These are phyloP conservation scores for Andricus quercusramuli DNA, from an alignment of 2,888 invertebrate species.

Conservation along the genomic window DNA sequence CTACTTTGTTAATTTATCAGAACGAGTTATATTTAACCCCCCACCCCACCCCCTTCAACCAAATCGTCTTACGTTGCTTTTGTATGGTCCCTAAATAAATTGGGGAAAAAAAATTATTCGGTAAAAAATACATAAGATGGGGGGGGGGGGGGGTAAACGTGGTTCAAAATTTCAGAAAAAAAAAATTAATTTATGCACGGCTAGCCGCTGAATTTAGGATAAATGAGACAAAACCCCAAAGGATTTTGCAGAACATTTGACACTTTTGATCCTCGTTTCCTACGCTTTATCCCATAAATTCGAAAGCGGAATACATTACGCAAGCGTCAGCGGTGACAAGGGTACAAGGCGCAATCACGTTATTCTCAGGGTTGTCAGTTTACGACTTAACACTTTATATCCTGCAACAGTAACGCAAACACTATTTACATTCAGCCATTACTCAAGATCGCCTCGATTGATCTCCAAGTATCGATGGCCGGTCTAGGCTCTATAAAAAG, in stretches of 20 bases:
- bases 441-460: constrained; percentile 9
- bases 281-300: neutral
- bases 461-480: constrained; percentile 1
- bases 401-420: constrained; percentile 6
- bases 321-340: neutral
- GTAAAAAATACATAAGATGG: no score
- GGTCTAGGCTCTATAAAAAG: neutral
- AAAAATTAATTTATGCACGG: no score
- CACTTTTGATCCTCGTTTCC: constrained; percentile 54
- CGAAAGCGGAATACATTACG: constrained; percentile 4
- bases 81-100: no score
- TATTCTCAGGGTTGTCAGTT: constrained; percentile 13
- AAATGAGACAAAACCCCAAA: neutral
- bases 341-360: constrained; percentile 3
- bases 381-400: constrained; percentile 13
- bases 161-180: no score
- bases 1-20: no score
- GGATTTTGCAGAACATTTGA: neutral
- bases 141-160: no score
- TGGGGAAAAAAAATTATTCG: no score
- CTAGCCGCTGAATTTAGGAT: neutral
- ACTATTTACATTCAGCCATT: constrained; percentile 17
- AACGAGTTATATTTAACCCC: no score
- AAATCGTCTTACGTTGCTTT: no score
- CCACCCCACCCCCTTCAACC: no score